These are phyloP conservation scores for Anastatus disparis DNA, from an alignment of 1,140 invertebrate species.

Conservation along the genomic window DNA sequence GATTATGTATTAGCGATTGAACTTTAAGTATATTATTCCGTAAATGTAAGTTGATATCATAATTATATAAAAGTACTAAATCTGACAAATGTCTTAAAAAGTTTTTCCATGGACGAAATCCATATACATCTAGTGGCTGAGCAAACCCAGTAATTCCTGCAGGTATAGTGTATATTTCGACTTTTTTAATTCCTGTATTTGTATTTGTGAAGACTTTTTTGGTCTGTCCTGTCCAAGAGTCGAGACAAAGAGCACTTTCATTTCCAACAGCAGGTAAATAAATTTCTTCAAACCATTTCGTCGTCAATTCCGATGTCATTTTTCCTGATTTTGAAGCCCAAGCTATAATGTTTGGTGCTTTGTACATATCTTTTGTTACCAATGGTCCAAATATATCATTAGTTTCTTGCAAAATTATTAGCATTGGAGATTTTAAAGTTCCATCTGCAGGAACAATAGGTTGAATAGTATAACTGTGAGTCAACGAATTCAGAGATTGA, in stretches of 20 bases:
- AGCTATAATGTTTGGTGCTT: neutral
- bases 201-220: too few relatives aligned
- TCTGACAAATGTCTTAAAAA: too few relatives aligned
- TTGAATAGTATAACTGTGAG: conserved; percentile 38
- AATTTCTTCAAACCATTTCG: conserved; percentile 28
- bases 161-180: too few relatives aligned
- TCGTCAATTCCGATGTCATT: conserved; percentile 4
- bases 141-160: too few relatives aligned
- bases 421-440: conserved; percentile 21
- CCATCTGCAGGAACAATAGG: conserved; percentile 26
- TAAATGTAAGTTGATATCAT: too few relatives aligned
- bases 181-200: too few relatives aligned
- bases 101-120: too few relatives aligned
- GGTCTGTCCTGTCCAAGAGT: conserved; percentile 41
- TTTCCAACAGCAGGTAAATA: neutral
- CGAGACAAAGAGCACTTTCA: conserved; percentile 20
- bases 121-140: too few relatives aligned
- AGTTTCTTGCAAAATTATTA: conserved; percentile 42
- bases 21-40: too few relatives aligned
- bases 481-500: conserved; percentile 13
- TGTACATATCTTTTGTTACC: conserved; percentile 38
- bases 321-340: conserved; percentile 38
- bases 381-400: conserved; percentile 37
- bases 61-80: too few relatives aligned
- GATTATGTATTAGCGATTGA: too few relatives aligned